Conservation (phyloP, 2,797 vertebrate genomes). For the Mallotus villosus region DNA sequence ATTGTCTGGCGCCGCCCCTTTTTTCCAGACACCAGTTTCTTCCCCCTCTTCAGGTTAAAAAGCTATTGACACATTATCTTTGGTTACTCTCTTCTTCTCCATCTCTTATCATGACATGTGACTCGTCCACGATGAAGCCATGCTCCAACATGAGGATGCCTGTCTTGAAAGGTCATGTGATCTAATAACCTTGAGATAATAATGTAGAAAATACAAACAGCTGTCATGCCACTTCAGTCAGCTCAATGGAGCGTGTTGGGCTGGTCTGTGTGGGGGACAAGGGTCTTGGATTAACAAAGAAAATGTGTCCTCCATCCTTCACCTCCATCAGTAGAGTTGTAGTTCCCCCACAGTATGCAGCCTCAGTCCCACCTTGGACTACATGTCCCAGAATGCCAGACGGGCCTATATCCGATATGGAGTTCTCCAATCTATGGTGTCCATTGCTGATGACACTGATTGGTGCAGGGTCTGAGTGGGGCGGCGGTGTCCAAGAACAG, state of each 20-base stretch:
- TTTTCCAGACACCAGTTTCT: background rate
- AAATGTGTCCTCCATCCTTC: slow-evolving; percentile 51
- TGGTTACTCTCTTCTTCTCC: slow-evolving; percentile 1
- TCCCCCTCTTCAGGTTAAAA: background rate
- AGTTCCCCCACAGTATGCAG: slow-evolving; percentile 17
- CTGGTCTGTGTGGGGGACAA: slow-evolving; percentile 43
- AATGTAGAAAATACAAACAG: background rate
- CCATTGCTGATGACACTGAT: slow-evolving; percentile 47
- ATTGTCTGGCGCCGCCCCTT: no score
- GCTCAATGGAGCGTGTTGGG: slow-evolving; percentile 31
- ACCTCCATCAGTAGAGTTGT: slow-evolving; percentile 41
- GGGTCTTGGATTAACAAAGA: slow-evolving; percentile 61
- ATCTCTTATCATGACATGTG: background rate
- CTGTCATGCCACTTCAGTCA: slow-evolving; percentile 64
- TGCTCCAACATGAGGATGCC: background rate
- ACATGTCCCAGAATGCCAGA: slow-evolving; percentile 29
- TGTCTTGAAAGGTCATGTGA: background rate
- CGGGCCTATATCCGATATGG: slow-evolving; percentile 17
- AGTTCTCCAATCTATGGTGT: slow-evolving; percentile 26
- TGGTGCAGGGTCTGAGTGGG: slow-evolving; percentile 23
- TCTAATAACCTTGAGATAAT: slow-evolving; percentile 1
- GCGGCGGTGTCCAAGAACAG: slow-evolving; percentile 37
- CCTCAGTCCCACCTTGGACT: slow-evolving; percentile 36
- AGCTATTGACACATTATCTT: background rate
- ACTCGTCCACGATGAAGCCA: background rate